Evolutionary conservation across 2,888 invertebrate species (phyloP), one percentile per base, ranked within the genome.

Genomic region (Thysanoteuthis rhombus): DNA sequence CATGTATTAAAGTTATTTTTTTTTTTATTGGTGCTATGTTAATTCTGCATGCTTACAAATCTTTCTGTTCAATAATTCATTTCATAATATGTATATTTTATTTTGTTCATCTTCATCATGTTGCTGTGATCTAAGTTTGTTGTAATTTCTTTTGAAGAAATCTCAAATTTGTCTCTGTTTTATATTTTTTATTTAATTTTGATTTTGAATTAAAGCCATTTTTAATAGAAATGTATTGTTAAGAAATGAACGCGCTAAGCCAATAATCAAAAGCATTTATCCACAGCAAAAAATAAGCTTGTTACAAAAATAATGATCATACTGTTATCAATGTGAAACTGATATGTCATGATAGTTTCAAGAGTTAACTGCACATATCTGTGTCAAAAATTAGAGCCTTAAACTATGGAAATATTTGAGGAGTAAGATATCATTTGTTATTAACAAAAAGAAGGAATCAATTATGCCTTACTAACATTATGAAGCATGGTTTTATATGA

Each of bases 31-130:
- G 45, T 92, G 40, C 45, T 12, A 92, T 45, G 45, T 92, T 45
- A 38, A 92, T 92, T 92, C 39, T 4, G 92, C 92, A 92, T 92
- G 92, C 19, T 28, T 92, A n/a, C 32, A 92, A n/a, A 92, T 19
- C 38, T 52, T 75, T 75, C 75, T 75, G 75, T 75, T 75, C 36
- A 16, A 75, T 75, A 16, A n/a, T 75, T 75, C n/a, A 75, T 75
- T 8, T 75, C 36, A 36, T 75, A 36, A n/a, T 10, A n/a, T 75
- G 10, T 16, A 2, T 4, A 12, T 2, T 16, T 75, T 36, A 16
- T 75, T n/a, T n/a, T 75, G n/a, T 75, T 36, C 12, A 5, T 45
- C 19, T 45, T 32, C 10, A 12, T 75, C 12, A n/a, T 75, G 36
- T 75, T 75, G 75, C 75, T 75, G 75, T 75, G 75, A 16, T 75